Percentiles rank a stretch among this genome's conserved stretches.
phyloP scores from a whole-genome alignment of 2,113 vertebrate genomes.

The Stegastes partitus region DNA sequence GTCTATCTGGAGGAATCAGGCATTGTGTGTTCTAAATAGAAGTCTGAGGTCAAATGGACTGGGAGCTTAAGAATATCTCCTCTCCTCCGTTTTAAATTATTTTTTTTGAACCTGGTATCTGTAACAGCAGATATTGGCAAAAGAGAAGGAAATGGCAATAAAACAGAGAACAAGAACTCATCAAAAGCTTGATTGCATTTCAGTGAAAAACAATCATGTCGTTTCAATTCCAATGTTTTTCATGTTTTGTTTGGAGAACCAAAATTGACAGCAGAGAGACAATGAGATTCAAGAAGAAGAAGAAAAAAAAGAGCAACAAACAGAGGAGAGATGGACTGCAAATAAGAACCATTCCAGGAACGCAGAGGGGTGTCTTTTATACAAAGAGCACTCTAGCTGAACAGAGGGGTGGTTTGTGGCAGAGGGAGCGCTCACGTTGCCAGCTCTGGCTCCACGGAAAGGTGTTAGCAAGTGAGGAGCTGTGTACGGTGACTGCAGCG shows the following conservation, averaged over 20 bases:
- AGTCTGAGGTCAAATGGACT: constrained; percentile 35
- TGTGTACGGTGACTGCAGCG: constrained; percentile 32
- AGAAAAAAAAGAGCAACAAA: constrained; percentile 10
- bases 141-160: constrained; percentile 40
- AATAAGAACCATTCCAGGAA: constrained; percentile 58
- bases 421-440: constrained; percentile 11
- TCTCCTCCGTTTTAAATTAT: constrained; percentile 28
- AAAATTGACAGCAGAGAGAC: constrained; percentile 58
- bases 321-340: constrained; percentile 38
- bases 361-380: constrained; percentile 63
- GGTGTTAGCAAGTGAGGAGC: constrained; percentile 48
- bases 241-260: constrained; percentile 47
- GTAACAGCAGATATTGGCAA: constrained; percentile 44
- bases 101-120: constrained; percentile 47
- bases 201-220: constrained; percentile 61
- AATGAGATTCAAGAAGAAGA: constrained; percentile 44
- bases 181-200: constrained; percentile 71
- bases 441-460: constrained; percentile 43
- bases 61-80: constrained; percentile 18
- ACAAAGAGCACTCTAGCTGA: constrained; percentile 58
- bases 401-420: constrained; percentile 51
- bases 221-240: constrained; percentile 60
- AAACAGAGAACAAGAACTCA: constrained; percentile 58
- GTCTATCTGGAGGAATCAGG: constrained; percentile 48
- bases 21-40: constrained; percentile 45